Evolutionary conservation across 2,888 invertebrate species (phyloP).

Genomic region (Hypercompe scribonia): DNA sequence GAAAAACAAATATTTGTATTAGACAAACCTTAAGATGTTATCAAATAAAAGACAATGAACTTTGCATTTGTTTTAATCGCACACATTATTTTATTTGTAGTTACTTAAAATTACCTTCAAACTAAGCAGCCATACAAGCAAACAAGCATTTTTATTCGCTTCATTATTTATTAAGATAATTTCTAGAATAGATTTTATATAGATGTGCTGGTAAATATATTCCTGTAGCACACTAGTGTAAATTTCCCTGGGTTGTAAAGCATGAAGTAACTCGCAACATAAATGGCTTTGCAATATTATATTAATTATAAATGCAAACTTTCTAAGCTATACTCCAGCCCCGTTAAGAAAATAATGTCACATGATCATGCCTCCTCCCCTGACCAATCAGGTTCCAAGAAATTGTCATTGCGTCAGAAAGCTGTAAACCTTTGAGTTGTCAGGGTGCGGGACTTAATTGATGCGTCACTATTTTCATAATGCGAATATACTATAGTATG

Average conservation of each 20-base stretch:
- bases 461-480: too few relatives aligned
- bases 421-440: too few relatives aligned
- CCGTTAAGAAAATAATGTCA: too few relatives aligned
- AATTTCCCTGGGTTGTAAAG: neutral
- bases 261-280: neutral
- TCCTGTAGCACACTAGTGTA: neutral
- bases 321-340: neutral
- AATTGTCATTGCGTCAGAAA: too few relatives aligned
- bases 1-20: conserved; percentile 85
- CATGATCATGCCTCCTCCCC: too few relatives aligned
- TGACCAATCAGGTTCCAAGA: too few relatives aligned
- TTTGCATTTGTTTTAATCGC: conserved; percentile 56
- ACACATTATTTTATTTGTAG: conserved; percentile 39
- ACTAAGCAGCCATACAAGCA: conserved; percentile 22
- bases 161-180: neutral
- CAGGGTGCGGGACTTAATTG: too few relatives aligned
- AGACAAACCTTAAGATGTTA: conserved; percentile 47
- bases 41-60: conserved; percentile 62
- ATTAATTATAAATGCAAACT: neutral
- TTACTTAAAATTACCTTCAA: conserved; percentile 39
- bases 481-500: too few relatives aligned
- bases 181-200: neutral
- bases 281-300: neutral
- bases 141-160: neutral
- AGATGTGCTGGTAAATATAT: neutral